Base-by-base conservation (phyloP, 1,140 invertebrate genomes). In the Colletes latitarsis region DNA sequence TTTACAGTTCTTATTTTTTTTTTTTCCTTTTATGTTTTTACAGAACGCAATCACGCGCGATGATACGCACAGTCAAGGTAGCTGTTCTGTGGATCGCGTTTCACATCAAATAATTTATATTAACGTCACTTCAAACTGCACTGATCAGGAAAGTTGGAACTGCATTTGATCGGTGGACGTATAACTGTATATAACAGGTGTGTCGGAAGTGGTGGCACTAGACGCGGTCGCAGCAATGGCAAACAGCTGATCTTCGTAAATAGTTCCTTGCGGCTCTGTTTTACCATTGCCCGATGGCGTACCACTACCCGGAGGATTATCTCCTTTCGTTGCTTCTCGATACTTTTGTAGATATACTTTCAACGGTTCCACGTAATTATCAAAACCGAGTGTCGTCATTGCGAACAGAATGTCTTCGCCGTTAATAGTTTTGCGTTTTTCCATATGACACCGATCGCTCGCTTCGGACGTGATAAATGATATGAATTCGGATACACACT, bases 401-500 rank as follows among this genome's bases (percentile, higher is more conserved):
- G 99, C 99, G 93, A 98, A 99, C 12, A 99, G 93, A 77, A 99
- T 97, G 94, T 99, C 98, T 94, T 99, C 99, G 77, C 99, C 99
- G 89, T 99, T 99, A 39, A 99, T 99, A 3, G 99, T 99, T 94
- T 99, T 99, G 46, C 99, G 94, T 92, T 99, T 99, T 91, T 99
- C 99, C 93, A 99, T 96, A 86, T 99, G 97, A 94, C 98, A 99
- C 41, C 98, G 94, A 90, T 99, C 98, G 92, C 98, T 98, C 0
- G 98, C 98, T 94, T 99, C 99, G 90, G 98, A 99, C 0, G 99
- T 99, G 66, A 99, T 98, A 91, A 99, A 99, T 84, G 98, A 99
- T 89, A 99, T 99, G 91, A 99, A 99, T 91, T 99, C 99, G 0
- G 98, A 99, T 55, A 99, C 99, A 94, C 99, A 99, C 93, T 99